phyloP scores from a whole-genome alignment of 2,797 vertebrate species.

The Pempheris klunzingeri region DNA sequence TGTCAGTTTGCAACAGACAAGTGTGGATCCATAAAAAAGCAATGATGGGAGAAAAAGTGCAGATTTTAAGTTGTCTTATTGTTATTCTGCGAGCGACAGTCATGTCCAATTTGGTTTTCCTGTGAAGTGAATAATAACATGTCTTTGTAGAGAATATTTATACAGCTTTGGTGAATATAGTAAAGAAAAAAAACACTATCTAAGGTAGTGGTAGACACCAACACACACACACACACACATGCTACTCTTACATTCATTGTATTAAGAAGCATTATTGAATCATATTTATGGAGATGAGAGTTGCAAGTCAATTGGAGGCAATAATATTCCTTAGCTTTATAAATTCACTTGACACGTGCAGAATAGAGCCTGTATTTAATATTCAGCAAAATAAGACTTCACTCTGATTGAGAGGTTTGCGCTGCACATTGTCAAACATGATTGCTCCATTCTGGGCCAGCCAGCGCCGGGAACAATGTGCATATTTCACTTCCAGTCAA shows the following conservation, averaged over 20 bases:
- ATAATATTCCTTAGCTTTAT: constrained; percentile 83
- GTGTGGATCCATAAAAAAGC: constrained; percentile 48
- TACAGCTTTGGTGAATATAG: constrained; percentile 36
- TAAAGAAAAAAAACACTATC: constrained; percentile 36
- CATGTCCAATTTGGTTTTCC: constrained; percentile 69
- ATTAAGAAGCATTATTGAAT: constrained; percentile 72
- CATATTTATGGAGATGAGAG: constrained; percentile 80
- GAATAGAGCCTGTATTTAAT: constrained; percentile 84
- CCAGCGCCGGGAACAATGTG: constrained; percentile 81
- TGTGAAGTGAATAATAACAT: constrained; percentile 58
- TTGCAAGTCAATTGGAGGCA: constrained; percentile 79
- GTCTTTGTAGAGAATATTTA: constrained; percentile 39
- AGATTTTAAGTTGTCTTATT: constrained; percentile 61
- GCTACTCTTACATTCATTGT: constrained; percentile 49
- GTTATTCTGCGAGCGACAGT: constrained; percentile 63
- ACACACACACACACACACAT: constrained; percentile 8
- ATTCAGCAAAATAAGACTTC: constrained; percentile 86
- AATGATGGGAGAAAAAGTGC: constrained; percentile 42
- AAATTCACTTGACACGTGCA: constrained; percentile 83
- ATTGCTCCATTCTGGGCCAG: constrained; percentile 83
- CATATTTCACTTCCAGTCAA: constrained; percentile 89
- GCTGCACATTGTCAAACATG: constrained; percentile 88
- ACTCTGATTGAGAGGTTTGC: constrained; percentile 85
- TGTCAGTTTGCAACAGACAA: constrained; percentile 74
- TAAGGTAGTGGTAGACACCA: constrained; percentile 35